phyloP scores from a whole-genome alignment of 2,888 invertebrate species.

The Alsophila aescularia region DNA sequence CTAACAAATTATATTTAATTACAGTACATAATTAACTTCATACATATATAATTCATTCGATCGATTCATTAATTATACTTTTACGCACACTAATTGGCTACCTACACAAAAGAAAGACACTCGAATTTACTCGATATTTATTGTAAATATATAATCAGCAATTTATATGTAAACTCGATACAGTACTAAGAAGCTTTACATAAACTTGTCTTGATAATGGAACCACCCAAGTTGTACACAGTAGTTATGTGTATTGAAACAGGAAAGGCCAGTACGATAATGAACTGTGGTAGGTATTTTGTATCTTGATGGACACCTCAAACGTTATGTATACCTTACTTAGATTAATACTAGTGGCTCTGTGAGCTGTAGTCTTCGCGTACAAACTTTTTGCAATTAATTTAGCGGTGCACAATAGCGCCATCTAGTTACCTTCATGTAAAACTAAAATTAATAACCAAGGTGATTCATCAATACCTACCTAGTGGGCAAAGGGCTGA shows the following conservation, averaged over 20 bases:
- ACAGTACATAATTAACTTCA: neutral
- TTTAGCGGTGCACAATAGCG: too few relatives aligned
- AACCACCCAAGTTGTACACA: conserved; percentile 25
- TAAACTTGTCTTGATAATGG: conserved; percentile 4
- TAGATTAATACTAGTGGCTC: too few relatives aligned
- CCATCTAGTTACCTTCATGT: too few relatives aligned
- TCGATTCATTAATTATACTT: neutral
- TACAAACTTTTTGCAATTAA: too few relatives aligned
- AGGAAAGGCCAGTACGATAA: conserved; percentile 1
- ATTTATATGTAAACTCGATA: conserved; percentile 18
- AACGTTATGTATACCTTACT: too few relatives aligned
- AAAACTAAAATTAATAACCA: too few relatives aligned
- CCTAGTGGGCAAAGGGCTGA: too few relatives aligned
- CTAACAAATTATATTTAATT: neutral
- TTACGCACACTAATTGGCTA: neutral
- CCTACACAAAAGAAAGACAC: neutral
- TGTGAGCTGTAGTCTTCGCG: too few relatives aligned
- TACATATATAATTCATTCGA: neutral
- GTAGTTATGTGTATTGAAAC: neutral
- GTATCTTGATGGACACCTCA: neutral
- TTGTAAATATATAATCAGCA: neutral
- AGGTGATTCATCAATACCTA: too few relatives aligned
- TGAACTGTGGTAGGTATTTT: neutral
- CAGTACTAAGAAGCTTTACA: neutral
- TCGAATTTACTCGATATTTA: too few relatives aligned